These are phyloP conservation scores for Plusia festucae DNA, from an alignment of 2,888 invertebrate genomes.

Conservation along the genomic window DNA sequence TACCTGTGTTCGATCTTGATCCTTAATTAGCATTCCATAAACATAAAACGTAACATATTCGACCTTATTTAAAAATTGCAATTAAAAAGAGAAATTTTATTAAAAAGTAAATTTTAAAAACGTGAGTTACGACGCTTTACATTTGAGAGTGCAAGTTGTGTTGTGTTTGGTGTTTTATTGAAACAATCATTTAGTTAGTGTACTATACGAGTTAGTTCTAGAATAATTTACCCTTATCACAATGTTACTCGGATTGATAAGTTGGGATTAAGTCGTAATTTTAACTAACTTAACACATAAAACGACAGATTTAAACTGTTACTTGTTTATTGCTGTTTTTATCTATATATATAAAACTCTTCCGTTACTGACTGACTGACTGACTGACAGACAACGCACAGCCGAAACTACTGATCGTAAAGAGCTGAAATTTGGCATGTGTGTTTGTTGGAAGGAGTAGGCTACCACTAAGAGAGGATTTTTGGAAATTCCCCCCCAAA, in stretches of 20 bases:
- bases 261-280: conserved; percentile 8
- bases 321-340: not conserved
- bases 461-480: too few relatives aligned
- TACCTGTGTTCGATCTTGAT: not conserved
- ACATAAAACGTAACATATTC: not conserved
- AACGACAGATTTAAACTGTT: not conserved
- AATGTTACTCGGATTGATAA: not conserved
- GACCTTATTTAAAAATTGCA: not conserved
- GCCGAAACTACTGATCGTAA: too few relatives aligned
- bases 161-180: conserved; percentile 5
- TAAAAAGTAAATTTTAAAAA: not conserved
- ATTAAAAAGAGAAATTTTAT: not conserved
- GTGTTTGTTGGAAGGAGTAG: too few relatives aligned
- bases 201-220: conserved; percentile 20
- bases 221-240: conserved; percentile 13
- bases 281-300: not conserved
- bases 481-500: too few relatives aligned
- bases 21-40: conserved; percentile 4
- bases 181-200: conserved; percentile 14
- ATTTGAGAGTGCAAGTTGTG: not conserved
- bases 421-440: too few relatives aligned
- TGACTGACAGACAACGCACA: too few relatives aligned
- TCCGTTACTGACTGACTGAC: too few relatives aligned
- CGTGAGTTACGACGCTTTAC: not conserved
- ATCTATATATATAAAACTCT: too few relatives aligned